Evolutionary conservation across 2,797 vertebrate species (phyloP), one percentile per base, ranked within the genome.

Genomic region (Chelon auratus): DNA sequence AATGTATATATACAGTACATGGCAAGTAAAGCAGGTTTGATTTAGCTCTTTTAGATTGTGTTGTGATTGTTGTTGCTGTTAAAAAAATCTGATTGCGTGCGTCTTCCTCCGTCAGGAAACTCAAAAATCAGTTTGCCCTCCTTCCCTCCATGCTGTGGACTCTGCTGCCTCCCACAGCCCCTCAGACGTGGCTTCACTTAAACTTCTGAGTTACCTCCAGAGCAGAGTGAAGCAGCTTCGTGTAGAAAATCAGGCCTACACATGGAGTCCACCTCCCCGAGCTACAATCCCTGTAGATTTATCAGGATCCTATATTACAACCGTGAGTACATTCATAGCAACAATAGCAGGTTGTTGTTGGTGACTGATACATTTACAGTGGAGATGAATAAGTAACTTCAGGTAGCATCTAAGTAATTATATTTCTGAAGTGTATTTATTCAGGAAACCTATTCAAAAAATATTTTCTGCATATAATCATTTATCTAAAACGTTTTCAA

Each of bases 171-270:
- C 85, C 0, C 60, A 58, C n/a, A 60, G 74, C 7, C 72, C 75
- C 52, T 81, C 66, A 0, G 82, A 94, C 52, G 22, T 73, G 17
- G 78, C 86, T 56, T 93, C 93, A 2, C 83, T 83, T 20, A 92
- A 92, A 68, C 89, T 96, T 7, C 91, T 94, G 4, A 85, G 63
- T 11, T 91, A 91, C 70, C 90, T 95, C 20, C 95, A 93, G 89
- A 88, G 87, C 52, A 89, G 86, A 57, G 93, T 96, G 65, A 91
- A 78, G 73, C 95, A 95, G 88, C 93, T 95, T 37, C 91, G 84
- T 10, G 79, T 89, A 7, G 92, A 95, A 77, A 88, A 85, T 33
- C 83, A 88, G 6, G 64, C 13, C 22, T 53, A 42, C 65, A 2
- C 0, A 3, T 82, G 78, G 48, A 87, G 40, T 55, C 42, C 67